Percentiles rank a stretch among this genome's conserved stretches.
Evolutionary conservation across 2,888 invertebrate genomes (phyloP).

Genomic region (Cryptus viduatorius): DNA sequence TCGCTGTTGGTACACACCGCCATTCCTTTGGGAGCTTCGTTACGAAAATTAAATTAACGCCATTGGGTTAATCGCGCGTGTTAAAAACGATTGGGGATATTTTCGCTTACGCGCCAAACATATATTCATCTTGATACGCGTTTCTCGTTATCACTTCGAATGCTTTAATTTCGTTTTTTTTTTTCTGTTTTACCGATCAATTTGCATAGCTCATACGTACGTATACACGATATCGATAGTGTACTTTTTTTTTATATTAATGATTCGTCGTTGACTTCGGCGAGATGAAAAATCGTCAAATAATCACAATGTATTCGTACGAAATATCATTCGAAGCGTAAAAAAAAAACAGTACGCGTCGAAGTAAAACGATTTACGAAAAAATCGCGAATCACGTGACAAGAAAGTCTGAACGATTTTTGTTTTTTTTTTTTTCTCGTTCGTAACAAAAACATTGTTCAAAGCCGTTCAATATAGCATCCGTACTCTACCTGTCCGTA

Average conservation of each 20-base stretch:
- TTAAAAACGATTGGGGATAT: slow-evolving; percentile 52
- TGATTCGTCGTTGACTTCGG: slow-evolving; percentile 30
- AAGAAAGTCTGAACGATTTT: background rate
- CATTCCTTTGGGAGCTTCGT: slow-evolving; percentile 60
- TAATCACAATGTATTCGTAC: slow-evolving; percentile 3
- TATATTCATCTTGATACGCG: slow-evolving; percentile 21
- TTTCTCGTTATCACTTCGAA: slow-evolving; percentile 12
- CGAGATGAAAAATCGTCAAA: background rate
- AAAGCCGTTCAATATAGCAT: slow-evolving; percentile 29
- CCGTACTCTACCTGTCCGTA: slow-evolving; percentile 29
- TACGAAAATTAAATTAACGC: slow-evolving; percentile 34
- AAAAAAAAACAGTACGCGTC: background rate
- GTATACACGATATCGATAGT: slow-evolving; percentile 9
- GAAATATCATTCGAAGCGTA: slow-evolving; percentile 32
- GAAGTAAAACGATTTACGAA: slow-evolving; percentile 3
- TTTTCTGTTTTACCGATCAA: slow-evolving; percentile 24
- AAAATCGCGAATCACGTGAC: background rate
- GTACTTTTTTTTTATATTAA: slow-evolving; percentile 4
- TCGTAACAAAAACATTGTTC: slow-evolving; percentile 8
- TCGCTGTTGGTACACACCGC: slow-evolving; percentile 63
- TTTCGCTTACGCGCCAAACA: slow-evolving; percentile 12
- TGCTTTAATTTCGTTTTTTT: slow-evolving; percentile 13
- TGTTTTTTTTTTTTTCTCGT: background rate
- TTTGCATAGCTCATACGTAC: slow-evolving; percentile 43
- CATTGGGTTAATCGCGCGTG: slow-evolving; percentile 23